These are phyloP conservation scores for Gyrodactylus salaris DNA, from an alignment of 1,140 invertebrate genomes.

Conservation along the genomic window DNA sequence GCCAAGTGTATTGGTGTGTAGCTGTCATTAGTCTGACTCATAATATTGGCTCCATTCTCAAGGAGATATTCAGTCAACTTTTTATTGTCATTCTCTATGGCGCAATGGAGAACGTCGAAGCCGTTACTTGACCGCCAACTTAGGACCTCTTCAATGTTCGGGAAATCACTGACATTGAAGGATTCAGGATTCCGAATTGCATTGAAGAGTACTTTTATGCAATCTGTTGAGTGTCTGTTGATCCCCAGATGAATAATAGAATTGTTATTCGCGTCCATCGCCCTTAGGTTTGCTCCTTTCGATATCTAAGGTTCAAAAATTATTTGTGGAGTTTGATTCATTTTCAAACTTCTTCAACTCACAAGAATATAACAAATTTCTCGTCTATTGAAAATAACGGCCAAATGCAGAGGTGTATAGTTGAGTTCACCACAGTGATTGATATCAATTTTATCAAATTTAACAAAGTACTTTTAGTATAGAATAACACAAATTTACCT, in stretches of 20 bases:
- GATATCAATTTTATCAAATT: background rate
- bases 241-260: background rate
- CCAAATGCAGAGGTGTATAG: background rate
- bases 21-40: background rate
- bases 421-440: background rate
- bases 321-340: background rate
- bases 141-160: background rate
- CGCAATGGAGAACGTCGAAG: background rate
- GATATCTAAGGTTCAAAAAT: background rate
- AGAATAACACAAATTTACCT: background rate
- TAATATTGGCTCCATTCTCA: background rate
- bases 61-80: background rate
- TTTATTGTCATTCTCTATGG: background rate
- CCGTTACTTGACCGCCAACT: background rate
- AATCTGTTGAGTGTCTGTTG: background rate
- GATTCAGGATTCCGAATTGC: background rate
- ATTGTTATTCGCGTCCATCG: background rate
- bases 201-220: background rate
- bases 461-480: background rate
- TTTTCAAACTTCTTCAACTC: background rate
- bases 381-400: background rate
- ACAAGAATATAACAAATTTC: background rate
- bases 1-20: background rate
- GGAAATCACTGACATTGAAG: background rate
- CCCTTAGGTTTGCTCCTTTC: background rate